Evolutionary conservation across 2,797 vertebrate species (phyloP), one percentile per base, ranked within the genome.

Genomic region (Enteromius treurensis): DNA sequence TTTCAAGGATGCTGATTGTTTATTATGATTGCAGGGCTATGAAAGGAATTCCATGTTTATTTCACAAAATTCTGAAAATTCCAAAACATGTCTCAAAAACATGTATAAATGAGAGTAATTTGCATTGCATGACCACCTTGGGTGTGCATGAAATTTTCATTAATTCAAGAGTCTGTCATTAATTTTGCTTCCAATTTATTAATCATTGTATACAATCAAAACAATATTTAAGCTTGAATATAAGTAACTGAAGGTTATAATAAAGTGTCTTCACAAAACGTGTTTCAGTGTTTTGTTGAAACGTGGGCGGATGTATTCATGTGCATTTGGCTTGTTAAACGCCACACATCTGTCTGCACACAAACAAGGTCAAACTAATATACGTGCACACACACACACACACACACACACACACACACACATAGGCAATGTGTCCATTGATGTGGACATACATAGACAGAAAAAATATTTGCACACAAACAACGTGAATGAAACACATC

Each of bases 351-450:
- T 55, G 79, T 76, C 49, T 42, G 11, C 37, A 53, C 71, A 82
- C 51, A 45, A 47, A 82, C 62, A 87, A 86, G 37, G 86, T 65
- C 70, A 81, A 51, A 65, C 62, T 42, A 60, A 49, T 11, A 47
- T 4, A 40, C 19, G 23, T 34, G 40, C 19, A 37, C 5, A 15
- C 1, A 26, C 26, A 26, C 69, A 62, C 40, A 34, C 68, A 68
- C 26, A 26, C 69, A 62, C 40, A 34, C 68, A 68, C 15, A 65
- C 62, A 62, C 45, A 55, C 9, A 21, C 71, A 68, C 51, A 68
- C 71, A 75, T 80, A 76, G 74, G 79, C 62, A 45, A 83, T 29
- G 19, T 60, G 78, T 45, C 65, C n/a, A 64, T 13, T 34, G 29
- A 69, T 29, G 60, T 42, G 29, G 40, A 83, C 84, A 79, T 58